These are phyloP conservation scores for Felis chaus DNA, from an alignment of 2,113 vertebrate genomes.

Conservation along the genomic window DNA sequence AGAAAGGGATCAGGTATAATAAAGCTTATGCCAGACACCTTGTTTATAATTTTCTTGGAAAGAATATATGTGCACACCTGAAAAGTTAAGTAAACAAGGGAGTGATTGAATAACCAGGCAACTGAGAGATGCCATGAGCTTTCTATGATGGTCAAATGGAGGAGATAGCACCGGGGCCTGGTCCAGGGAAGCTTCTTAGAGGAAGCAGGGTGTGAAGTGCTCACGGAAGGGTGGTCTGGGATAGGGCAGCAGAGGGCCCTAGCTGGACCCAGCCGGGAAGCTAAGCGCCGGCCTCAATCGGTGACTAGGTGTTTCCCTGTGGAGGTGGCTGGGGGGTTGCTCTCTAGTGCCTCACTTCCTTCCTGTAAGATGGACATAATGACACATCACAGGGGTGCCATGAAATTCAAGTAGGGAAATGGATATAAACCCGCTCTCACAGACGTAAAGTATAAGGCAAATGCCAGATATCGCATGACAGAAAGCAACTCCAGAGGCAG, in stretches of 20 bases:
- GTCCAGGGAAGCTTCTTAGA: background rate
- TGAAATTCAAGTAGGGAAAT: background rate
- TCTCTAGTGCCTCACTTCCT: background rate
- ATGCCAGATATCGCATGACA: fast-evolving
- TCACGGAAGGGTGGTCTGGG: background rate
- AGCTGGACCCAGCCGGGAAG: background rate
- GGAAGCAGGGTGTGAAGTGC: background rate
- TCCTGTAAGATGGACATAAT: background rate
- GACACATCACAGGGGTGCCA: background rate
- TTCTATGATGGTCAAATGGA: background rate
- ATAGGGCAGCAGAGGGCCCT: background rate
- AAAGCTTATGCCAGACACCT: slow-evolving; percentile 67
- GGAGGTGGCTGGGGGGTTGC: background rate
- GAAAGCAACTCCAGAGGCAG: background rate
- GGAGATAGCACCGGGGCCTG: background rate
- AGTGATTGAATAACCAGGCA: slow-evolving; percentile 53
- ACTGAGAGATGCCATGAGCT: background rate
- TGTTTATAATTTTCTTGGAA: slow-evolving; percentile 73
- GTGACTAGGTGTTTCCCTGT: background rate
- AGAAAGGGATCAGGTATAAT: slow-evolving; percentile 53
- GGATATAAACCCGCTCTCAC: background rate
- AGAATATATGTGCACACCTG: slow-evolving; percentile 56
- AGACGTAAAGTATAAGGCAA: background rate
- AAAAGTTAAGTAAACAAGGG: slow-evolving; percentile 68
- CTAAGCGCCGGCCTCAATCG: background rate